Evolutionary conservation across 2,113 vertebrate species (phyloP), one percentile per base, ranked within the genome.

Genomic region (Ptychochromis oligacanthus): DNA sequence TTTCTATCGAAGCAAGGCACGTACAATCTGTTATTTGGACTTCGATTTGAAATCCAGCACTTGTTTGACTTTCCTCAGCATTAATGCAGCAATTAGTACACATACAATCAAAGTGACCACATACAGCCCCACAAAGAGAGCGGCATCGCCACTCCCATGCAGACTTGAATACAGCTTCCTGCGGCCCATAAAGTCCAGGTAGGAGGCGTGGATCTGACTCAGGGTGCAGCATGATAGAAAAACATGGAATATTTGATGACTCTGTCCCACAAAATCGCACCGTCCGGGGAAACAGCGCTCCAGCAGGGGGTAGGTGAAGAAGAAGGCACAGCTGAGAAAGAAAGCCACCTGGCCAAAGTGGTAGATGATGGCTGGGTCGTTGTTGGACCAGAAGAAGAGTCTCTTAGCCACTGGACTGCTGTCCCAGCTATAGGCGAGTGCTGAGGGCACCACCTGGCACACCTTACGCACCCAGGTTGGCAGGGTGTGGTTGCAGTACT

Each of bases 181-280:
- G 22, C 97, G 94, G 57, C 87, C 85, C 70, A 95, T 64, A 0
- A 96, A 99, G 90, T 99, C 98, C 13, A 98, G 81, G 7, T 96
- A 85, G 65, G 97, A 95, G 0, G 97, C 97, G 28, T 97, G 95
- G 24, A 98, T 96, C 95, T 99, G 98, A 24, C 95, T 96, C 82
- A 98, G 85, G 0, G 97, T 98, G 91, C 97, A 98, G 55, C 97
- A 91, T 1, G 97, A 95, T 75, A 98, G 84, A 57, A 96, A 95
- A 12, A 97, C 88, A 0, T 99, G 98, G 74, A 99, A 99, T 4
- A 99, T 55, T 92, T 98, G 97, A 85, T 99, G 98, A 75, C 97
- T 95, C 89, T 98, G 98, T 13, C 97, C 97, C 0, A 98, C 83
- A 38, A 98, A 93, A n/a, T 98, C 96, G 8, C 97, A 98, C 58